Base-by-base conservation (phyloP, 2,113 vertebrate genomes). In the Halichoeres trimaculatus region DNA sequence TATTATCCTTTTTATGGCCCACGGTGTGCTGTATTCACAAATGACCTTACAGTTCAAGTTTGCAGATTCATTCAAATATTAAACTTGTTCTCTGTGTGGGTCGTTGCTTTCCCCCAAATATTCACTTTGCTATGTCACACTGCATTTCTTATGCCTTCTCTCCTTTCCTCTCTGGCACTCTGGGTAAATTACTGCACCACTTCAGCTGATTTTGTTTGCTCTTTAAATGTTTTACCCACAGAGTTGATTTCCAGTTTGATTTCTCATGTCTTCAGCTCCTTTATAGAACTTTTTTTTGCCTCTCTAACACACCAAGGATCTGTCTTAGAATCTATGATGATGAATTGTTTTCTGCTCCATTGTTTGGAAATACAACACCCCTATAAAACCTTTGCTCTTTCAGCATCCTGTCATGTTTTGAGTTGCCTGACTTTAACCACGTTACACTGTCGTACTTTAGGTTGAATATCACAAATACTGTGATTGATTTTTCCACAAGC, bases 301-400 rank as follows among this genome's bases (percentile, higher is more conserved):
- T 74, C n/a, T n/a, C 36, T 50, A 23, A 45, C 34, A 64, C 1
- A 41, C 41, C 56, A 41, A 47, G 14, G 59, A 50, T 17, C 13
- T 62, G 45, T n/a, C 30, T 23, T 43, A 54, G 24, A 65, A 11
- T 76, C 8, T 10, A 68, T 52, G 22, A 22, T 51, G 30, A 63
- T 66, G 45, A 53, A 71, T 67, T 70, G 34, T 50, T 65, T 60
- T 12, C 16, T 53, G 65, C 71, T 53, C 43, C 52, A 53, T 13
- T 57, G 58, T 13, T 23, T 10, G 38, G 20, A 61, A 23, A 53
- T 48, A 12, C 48, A 30, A 34, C 16, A 45, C 43, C 14, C 7
- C 16, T 45, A 2, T 11, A 8, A 40, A 40, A 40, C 8, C 43
- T 45, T 45, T 17, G 6, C 43, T 19, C 43, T 45, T 19, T 6